Conservation (phyloP, 2,888 invertebrate genomes). For the Zaprionus bogoriensis region DNA sequence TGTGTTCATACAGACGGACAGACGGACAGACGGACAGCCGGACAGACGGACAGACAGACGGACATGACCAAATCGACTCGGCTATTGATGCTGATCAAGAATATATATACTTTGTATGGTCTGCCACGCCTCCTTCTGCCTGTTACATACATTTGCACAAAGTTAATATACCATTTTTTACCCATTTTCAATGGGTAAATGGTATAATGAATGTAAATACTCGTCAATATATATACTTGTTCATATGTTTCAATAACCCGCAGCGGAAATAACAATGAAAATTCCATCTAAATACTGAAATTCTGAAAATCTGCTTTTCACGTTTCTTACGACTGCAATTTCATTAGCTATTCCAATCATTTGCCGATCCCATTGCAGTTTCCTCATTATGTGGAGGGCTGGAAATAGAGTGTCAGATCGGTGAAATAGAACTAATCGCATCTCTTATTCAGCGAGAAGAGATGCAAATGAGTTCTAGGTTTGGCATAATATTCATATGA, state of each 20-base stretch:
- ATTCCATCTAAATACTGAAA: not conserved
- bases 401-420: not conserved
- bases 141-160: no score
- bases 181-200: no score
- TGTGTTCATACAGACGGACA: no score
- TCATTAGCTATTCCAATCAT: constrained; percentile 13
- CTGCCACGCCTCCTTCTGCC: no score
- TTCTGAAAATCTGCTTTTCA: not conserved
- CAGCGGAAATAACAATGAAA: constrained; percentile 8
- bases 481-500: not conserved
- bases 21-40: no score
- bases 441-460: not conserved
- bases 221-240: constrained; percentile 7
- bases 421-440: not conserved
- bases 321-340: not conserved
- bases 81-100: no score
- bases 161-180: no score
- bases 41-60: no score
- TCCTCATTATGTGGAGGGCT: not conserved
- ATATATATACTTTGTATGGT: no score
- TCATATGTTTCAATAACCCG: not conserved
- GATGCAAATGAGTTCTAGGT: not conserved
- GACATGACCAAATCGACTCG: no score
- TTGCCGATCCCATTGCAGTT: not conserved
- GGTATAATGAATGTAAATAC: no score